A percentile compares a stretch with the other conserved stretches of the same genome.
Conservation (phyloP, 2,113 vertebrate species). For the rabbit (Oryctolagus cuniculus) region mOryCun1.1 NC_091432.1:111625501-111626000, state of each 20-base stretch:
- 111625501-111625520: neutral
- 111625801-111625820: neutral
- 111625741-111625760: conserved; percentile 45
- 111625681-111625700: neutral
- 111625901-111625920: conserved; percentile 73
- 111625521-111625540: conserved; percentile 49
- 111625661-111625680: conserved; percentile 55
- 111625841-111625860: conserved; percentile 62
- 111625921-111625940: neutral
- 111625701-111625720: conserved; percentile 37
- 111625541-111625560: neutral
- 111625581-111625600: conserved; percentile 12
- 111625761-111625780: fast-evolving
- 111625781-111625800: conserved; percentile 34
- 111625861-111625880: neutral
- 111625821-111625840: conserved; percentile 39
- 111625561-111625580: conserved; percentile 43
- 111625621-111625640: neutral
- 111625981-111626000: conserved; percentile 82
- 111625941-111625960: conserved; percentile 54
- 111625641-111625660: conserved; percentile 19
- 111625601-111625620: conserved; percentile 35
- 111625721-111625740: neutral
- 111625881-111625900: conserved; percentile 53
- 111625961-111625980: conserved; percentile 66